Evolutionary conservation across 2,888 invertebrate genomes (phyloP), one percentile per base, ranked within the genome.

Genomic region (Agonum fuliginosum): DNA sequence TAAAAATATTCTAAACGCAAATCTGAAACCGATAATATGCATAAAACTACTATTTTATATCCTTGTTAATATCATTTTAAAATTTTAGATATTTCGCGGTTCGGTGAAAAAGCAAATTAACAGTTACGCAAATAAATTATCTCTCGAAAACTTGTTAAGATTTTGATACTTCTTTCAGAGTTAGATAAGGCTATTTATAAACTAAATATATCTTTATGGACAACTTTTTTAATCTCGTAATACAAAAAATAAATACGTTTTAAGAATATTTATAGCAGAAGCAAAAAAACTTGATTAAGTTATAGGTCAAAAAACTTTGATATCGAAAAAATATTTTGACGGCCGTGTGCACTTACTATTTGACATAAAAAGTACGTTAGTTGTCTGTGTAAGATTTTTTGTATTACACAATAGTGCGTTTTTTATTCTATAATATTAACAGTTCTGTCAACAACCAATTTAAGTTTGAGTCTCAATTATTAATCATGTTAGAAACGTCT

Each of bases 161-260:
- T 54, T 24, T 20, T 24, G 54, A 54, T 65, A 65, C 37, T 54
- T 20, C 37, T 30, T 14, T 10, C 14, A 30, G 17, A 34, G 17
- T 48, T 20, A 48, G 65, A 65, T 65, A 65, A 65, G 65, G 37
- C 20, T 65, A 65, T 65, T 65, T 65, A 65, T 65, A 37, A 65
- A 65, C 34, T 30, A 65, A 30, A 65, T 65, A 65, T 65, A 65
- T 65, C 30, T 65, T 20, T 30, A 65, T 34, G 30, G 14, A 1
- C 65, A 34, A 65, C 34, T 65, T 65, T 65, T 58, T 58, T 48
- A 48, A 17, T 8, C 14, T 12, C 10, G 48, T 19, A 14, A 17
- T 65, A 17, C 17, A 30, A 62, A 62, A 62, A 62, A 62, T 62
- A 62, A 24, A 62, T 62, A 30, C 14, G 19, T 65, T 30, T 27